Evolutionary conservation across 2,797 vertebrate genomes (phyloP).

Genomic region (Scomberomorus guttatus): DNA sequence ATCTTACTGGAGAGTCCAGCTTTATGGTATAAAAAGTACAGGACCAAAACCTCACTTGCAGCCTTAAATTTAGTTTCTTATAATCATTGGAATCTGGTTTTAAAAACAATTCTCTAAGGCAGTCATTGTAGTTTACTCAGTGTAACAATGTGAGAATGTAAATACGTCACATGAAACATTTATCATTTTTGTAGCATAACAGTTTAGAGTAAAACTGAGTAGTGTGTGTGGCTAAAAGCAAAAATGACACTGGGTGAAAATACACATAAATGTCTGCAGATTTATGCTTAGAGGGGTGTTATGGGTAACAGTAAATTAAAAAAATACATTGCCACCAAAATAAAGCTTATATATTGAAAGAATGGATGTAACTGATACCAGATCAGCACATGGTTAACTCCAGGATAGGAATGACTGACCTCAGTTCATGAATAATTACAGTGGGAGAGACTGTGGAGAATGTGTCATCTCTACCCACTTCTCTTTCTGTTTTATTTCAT

Average conservation of each 20-base stretch:
- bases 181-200: background rate
- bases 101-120: background rate
- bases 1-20: slow-evolving; percentile 8
- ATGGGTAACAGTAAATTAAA: background rate
- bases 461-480: slow-evolving; percentile 38
- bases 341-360: background rate
- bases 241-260: background rate
- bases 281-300: background rate
- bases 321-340: background rate
- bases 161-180: background rate
- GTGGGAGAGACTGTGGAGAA: slow-evolving; percentile 19
- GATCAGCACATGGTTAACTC: slow-evolving; percentile 35
- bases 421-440: slow-evolving; percentile 52
- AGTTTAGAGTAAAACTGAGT: background rate
- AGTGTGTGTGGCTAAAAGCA: background rate
- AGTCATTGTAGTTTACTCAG: background rate
- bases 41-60: background rate
- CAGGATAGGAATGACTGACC: slow-evolving; percentile 45
- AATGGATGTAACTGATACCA: slow-evolving; percentile 6
- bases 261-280: background rate
- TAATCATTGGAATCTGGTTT: background rate
- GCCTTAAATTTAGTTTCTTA: background rate
- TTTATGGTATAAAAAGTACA: background rate
- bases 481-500: slow-evolving; percentile 43
- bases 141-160: background rate